Percentiles rank a stretch among this genome's conserved stretches.
These are phyloP conservation scores for Siniperca scherzeri DNA, from an alignment of 2,797 vertebrate species.

Conservation along the genomic window DNA sequence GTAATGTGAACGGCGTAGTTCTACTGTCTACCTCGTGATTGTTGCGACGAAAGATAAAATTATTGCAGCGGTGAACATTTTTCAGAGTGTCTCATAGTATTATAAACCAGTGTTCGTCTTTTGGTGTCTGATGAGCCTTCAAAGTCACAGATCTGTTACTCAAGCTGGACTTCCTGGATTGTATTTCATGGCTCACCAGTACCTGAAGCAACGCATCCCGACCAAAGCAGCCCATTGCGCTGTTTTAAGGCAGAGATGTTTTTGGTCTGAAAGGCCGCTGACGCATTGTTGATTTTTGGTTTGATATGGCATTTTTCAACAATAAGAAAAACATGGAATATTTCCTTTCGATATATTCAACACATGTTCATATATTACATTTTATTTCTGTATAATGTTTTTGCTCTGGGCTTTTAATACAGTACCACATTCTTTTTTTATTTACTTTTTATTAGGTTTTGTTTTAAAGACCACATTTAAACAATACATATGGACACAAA, in stretches of 20 bases:
- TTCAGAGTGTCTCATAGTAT: neutral
- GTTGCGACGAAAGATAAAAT: neutral
- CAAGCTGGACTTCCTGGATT: neutral
- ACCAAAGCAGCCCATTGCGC: neutral
- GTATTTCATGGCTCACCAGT: neutral
- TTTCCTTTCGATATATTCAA: neutral
- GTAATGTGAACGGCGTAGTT: neutral
- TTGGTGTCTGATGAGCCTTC: neutral
- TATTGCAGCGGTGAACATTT: neutral
- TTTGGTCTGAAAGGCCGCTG: neutral
- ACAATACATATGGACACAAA: no score
- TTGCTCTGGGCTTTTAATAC: neutral
- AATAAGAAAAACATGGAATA: neutral
- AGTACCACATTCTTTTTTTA: constrained; percentile 11
- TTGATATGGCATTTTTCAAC: neutral
- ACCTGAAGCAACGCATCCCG: neutral
- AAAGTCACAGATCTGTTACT: neutral
- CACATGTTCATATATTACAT: neutral
- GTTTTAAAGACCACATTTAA: no score
- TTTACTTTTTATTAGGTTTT: neutral
- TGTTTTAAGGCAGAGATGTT: neutral
- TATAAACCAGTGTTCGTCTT: neutral
- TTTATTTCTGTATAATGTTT: constrained; percentile 2
- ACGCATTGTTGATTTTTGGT: neutral
- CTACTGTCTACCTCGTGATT: no score